Conservation (phyloP, 2,113 vertebrate genomes). For the Morone saxatilis region DNA sequence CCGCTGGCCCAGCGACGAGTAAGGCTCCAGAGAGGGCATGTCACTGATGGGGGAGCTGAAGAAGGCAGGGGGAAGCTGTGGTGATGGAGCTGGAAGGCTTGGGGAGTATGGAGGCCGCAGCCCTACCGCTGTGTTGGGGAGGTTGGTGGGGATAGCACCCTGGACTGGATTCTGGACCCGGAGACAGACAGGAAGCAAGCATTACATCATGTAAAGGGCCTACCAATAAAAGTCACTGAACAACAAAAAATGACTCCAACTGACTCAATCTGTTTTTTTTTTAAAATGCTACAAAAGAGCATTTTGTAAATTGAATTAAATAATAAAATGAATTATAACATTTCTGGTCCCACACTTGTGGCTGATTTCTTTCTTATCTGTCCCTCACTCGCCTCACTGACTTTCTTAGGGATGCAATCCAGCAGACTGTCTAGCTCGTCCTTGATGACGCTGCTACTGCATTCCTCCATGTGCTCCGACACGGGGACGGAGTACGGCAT, state of each 20-base stretch:
- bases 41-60: conserved; percentile 81
- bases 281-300: neutral
- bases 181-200: neutral
- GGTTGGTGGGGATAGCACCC: conserved; percentile 90
- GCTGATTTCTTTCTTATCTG: neutral
- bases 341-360: neutral
- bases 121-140: conserved; percentile 90
- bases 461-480: conserved; percentile 92
- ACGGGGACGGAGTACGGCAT: conserved; percentile 87
- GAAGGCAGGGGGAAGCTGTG: conserved; percentile 87
- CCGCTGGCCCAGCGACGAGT: conserved; percentile 81
- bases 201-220: neutral
- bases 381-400: conserved; percentile 87
- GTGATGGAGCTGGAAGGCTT: conserved; percentile 86
- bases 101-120: conserved; percentile 88
- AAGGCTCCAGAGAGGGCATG: conserved; percentile 85
- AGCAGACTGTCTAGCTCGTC: conserved; percentile 92
- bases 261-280: neutral
- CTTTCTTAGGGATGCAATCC: conserved; percentile 90
- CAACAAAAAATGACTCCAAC: too few species aligned
- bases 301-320: neutral
- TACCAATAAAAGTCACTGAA: neutral
- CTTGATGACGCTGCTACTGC: conserved; percentile 88
- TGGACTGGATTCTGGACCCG: conserved; percentile 87
- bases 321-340: neutral